Base-by-base conservation (phyloP, 2,888 invertebrate genomes). In the Ochropacha duplaris region DNA sequence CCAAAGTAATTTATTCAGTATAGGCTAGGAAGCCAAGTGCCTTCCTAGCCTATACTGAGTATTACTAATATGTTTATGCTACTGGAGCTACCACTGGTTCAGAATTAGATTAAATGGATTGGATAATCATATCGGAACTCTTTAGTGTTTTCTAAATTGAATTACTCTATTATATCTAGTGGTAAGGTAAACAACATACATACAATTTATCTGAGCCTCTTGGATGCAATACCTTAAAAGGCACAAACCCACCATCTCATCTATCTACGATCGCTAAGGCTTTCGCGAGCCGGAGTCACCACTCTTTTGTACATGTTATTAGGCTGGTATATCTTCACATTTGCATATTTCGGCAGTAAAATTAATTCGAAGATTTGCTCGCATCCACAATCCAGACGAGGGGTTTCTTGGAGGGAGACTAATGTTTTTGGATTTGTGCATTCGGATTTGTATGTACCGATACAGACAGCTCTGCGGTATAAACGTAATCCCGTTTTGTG, bases 311-410 rank as follows among this genome's bases (percentile, higher is more conserved):
- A 91, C 91, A 92, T 91, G 91, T 92, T 93, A 93, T 93, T 93
- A 92, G 91, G 84, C 88, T 79, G 90, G 84, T 91, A 88, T 92
- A 92, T 91, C 90, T 89, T 81, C 74, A 68, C 78, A 92, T 93
- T 93, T 93, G 93, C 93, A 93, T 93, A 93, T 93, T 93, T 91
- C 85, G 85, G 88, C 90, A 92, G 90, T 93, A 92, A 93, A 93
- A 93, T 93, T 93, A 93, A 93, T 93, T 93, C 93, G 91, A 92
- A 93, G 93, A 93, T 93, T 93, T 92, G 88, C 92, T 91, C 90
- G 89, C 90, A 88, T 87, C 87, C 87, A 81, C 79, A 82, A 78
- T 78, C 79, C 78, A 80, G 85, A 81, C 83, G 78, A 52, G 78
- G 78, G 78, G 74, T 68, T 71, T 75, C 79, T 80, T 78, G 68